Percentiles rank a stretch among this genome's conserved stretches.
phyloP scores from a whole-genome alignment of 2,888 invertebrate genomes.

The Eupithecia dodoneata region DNA sequence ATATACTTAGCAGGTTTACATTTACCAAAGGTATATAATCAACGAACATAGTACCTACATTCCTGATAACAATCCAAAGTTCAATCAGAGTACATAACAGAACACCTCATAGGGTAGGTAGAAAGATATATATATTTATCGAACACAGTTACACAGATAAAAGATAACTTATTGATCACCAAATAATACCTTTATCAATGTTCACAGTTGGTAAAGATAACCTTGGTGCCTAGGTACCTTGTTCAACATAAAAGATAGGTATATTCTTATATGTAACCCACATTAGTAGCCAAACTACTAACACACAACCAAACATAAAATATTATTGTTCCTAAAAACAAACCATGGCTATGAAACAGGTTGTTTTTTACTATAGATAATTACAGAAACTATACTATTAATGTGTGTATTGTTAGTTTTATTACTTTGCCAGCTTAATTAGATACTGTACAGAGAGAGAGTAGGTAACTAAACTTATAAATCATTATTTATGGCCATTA shows the following conservation, averaged over 20 bases:
- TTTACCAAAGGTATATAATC: background rate
- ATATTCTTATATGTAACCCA: background rate
- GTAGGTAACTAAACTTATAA: background rate
- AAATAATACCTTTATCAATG: constrained; percentile 12
- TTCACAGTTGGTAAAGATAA: background rate
- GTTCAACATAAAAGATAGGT: background rate
- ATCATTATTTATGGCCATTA: background rate
- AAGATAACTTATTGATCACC: constrained; percentile 10
- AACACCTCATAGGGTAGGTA: background rate
- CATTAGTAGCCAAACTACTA: background rate
- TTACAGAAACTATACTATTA: background rate
- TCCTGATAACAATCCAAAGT: constrained; percentile 23
- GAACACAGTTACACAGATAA: constrained; percentile 1
- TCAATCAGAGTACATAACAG: constrained; percentile 24
- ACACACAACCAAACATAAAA: background rate
- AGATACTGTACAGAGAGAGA: too few relatives aligned
- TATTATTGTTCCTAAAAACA: background rate
- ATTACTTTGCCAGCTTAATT: background rate
- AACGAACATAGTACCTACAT: background rate
- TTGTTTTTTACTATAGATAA: background rate
- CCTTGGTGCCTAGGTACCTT: background rate
- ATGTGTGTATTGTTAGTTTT: background rate
- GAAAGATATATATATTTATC: background rate
- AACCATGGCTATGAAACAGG: background rate
- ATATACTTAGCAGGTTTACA: background rate